Conservation (phyloP, 2,888 invertebrate species). For the Nemotelus nigrinus region DNA sequence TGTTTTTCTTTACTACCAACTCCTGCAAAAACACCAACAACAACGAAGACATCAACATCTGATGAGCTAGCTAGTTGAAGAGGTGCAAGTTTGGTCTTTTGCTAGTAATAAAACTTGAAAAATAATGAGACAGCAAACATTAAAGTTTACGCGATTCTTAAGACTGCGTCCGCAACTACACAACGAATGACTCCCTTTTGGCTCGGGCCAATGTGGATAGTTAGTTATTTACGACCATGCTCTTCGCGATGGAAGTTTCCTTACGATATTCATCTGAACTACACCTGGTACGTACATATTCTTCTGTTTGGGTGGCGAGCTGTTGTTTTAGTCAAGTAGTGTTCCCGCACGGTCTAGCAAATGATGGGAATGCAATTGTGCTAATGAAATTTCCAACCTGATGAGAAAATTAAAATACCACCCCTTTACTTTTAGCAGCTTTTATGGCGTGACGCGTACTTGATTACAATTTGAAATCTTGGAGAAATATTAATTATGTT, state of each 20-base stretch:
- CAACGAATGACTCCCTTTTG: neutral
- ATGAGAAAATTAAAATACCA: neutral
- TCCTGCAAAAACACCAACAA: too few species aligned
- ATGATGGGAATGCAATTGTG: neutral
- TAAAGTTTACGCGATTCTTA: slow-evolving; percentile 5
- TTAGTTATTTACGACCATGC: neutral
- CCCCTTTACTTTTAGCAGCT: neutral
- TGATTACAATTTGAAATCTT: neutral
- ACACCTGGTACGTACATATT: neutral
- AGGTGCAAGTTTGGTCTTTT: neutral
- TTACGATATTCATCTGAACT: neutral
- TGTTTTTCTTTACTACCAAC: too few species aligned
- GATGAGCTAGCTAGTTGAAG: neutral
- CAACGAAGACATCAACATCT: too few species aligned
- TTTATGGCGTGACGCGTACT: neutral
- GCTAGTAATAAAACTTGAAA: slow-evolving; percentile 22
- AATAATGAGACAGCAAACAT: slow-evolving; percentile 22
- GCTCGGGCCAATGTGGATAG: neutral
- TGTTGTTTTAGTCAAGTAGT: neutral
- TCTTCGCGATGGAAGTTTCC: neutral
- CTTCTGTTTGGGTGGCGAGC: neutral
- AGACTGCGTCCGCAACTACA: neutral
- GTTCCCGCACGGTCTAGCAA: neutral
- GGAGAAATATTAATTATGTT: neutral
- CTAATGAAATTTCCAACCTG: neutral